These are phyloP conservation scores for Antechinus flavipes DNA, from an alignment of 2,113 vertebrate species.

Conservation along the genomic window DNA sequence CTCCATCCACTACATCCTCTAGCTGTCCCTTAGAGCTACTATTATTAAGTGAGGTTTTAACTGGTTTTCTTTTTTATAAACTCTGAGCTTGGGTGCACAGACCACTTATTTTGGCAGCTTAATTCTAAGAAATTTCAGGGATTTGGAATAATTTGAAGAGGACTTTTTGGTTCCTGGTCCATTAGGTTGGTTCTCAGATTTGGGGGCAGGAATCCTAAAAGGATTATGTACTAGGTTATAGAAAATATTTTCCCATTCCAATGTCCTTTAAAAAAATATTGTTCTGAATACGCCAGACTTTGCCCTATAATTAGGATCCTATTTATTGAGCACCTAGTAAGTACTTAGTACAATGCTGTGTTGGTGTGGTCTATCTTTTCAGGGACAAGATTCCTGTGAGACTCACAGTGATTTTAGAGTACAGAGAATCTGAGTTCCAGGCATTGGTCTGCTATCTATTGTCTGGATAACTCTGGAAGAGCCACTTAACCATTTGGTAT, in stretches of 20 bases:
- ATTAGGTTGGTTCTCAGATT: not conserved
- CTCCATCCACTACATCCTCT: too few species aligned
- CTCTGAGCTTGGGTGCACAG: not conserved
- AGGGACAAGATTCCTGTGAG: not conserved
- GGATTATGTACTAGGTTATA: not conserved
- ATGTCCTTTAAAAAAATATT: not conserved
- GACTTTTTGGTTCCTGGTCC: not conserved
- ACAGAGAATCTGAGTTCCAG: not conserved
- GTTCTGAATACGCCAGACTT: not conserved
- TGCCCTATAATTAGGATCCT: not conserved
- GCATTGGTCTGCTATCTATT: not conserved
- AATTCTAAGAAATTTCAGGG: conserved; percentile 2
- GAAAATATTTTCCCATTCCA: not conserved
- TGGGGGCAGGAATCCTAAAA: not conserved
- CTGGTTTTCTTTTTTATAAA: not conserved
- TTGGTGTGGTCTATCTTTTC: not conserved
- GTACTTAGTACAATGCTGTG: not conserved
- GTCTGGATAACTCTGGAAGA: not conserved
- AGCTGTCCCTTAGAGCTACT: not conserved
- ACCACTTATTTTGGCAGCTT: not conserved
- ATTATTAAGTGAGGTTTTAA: not conserved
- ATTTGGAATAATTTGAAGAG: not conserved
- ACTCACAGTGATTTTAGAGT: not conserved
- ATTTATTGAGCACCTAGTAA: not conserved
- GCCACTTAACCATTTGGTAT: not conserved